Evolutionary conservation across 2,113 vertebrate genomes (phyloP).

Genomic region (Dolichallabes microphthalmus): DNA sequence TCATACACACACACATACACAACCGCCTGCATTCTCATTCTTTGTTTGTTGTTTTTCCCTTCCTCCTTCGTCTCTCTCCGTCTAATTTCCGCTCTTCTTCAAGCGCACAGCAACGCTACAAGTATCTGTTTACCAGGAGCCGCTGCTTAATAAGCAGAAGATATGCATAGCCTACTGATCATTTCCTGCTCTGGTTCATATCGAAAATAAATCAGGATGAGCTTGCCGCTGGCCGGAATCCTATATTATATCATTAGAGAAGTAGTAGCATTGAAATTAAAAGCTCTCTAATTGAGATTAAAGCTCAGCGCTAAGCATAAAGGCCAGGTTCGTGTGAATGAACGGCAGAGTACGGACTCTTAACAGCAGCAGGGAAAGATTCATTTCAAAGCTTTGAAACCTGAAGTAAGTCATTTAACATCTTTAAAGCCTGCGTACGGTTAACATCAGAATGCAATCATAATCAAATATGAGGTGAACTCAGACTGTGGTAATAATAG

Average conservation of each 20-base stretch:
- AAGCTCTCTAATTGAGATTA: conserved; percentile 29
- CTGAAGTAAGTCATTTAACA: neutral
- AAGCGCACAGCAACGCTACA: neutral
- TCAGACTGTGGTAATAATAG: neutral
- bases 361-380: neutral
- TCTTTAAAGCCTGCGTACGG: neutral
- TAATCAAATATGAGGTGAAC: no score
- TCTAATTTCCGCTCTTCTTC: conserved; percentile 35
- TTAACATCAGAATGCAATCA: neutral
- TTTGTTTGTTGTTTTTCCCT: conserved; percentile 13
- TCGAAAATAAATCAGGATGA: conserved; percentile 46
- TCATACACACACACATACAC: neutral
- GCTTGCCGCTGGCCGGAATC: conserved; percentile 8
- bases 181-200: conserved; percentile 49
- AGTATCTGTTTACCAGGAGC: conserved; percentile 44
- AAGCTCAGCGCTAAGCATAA: neutral
- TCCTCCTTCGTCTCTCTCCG: neutral
- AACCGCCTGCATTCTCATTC: neutral
- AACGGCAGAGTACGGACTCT: neutral
- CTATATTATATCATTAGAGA: conserved; percentile 34
- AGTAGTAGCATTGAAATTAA: conserved; percentile 36
- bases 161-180: conserved; percentile 47
- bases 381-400: neutral
- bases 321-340: neutral
- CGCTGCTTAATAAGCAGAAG: conserved; percentile 48